A percentile compares a stretch with the other conserved stretches of the same genome.
These are phyloP conservation scores for Oryctes rhinoceros DNA, from an alignment of 1,140 invertebrate species.

Conservation along the genomic window DNA sequence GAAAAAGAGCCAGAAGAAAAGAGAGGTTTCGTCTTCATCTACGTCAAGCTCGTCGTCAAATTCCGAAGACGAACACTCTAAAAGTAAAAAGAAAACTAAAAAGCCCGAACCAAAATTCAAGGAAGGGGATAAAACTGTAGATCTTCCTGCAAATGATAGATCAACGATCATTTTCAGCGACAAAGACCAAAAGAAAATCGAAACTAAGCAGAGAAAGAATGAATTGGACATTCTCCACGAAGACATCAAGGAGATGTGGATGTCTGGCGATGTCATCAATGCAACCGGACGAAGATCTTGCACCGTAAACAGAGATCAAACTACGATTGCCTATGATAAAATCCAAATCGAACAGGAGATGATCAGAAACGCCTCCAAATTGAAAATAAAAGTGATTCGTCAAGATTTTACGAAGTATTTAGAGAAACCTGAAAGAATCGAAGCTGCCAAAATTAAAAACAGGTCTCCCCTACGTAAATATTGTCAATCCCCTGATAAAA, in stretches of 20 bases:
- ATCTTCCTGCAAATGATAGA: neutral
- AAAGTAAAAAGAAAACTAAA: neutral
- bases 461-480: too few relatives aligned
- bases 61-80: neutral
- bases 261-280: conserved; percentile 68
- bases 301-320: conserved; percentile 54
- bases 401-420: neutral
- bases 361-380: neutral
- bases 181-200: neutral
- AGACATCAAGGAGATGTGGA: conserved; percentile 74
- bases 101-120: neutral
- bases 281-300: conserved; percentile 66
- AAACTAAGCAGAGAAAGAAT: neutral
- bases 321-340: neutral
- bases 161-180: neutral
- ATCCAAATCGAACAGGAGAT: neutral
- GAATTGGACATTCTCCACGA: conserved; percentile 71
- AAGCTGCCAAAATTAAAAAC: neutral
- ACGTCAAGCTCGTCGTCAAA: neutral
- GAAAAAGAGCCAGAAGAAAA: neutral
- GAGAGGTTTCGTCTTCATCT: neutral
- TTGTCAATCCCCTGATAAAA: too few relatives aligned
- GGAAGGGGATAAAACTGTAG: neutral
- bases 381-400: neutral
- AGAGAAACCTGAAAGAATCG: neutral